Conservation (phyloP, 2,113 vertebrate species). For the Amphiprion ocellaris region DNA sequence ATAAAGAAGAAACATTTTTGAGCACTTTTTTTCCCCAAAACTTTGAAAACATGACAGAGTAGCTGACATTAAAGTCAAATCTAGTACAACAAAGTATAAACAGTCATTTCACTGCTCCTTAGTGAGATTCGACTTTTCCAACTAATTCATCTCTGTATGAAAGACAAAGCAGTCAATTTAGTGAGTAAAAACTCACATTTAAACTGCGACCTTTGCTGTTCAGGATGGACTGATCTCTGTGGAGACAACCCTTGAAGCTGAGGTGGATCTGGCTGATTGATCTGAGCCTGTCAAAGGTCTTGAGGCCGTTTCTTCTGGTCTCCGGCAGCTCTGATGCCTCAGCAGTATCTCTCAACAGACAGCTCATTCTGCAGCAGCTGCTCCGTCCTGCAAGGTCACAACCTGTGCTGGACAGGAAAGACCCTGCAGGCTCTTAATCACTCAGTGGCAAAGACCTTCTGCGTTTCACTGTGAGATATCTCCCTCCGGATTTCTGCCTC, state of each 20-base stretch:
- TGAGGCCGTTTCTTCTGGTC: slow-evolving; percentile 44
- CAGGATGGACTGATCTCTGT: slow-evolving; percentile 34
- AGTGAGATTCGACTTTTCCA: slow-evolving; percentile 13
- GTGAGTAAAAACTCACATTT: slow-evolving; percentile 13
- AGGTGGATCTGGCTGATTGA: slow-evolving; percentile 43
- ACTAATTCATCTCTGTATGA: not conserved
- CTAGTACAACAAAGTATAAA: not conserved
- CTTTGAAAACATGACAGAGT: no score
- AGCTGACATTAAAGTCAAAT: no score
- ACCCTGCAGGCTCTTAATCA: slow-evolving; percentile 51
- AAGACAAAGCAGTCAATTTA: slow-evolving; percentile 4
- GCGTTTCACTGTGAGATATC: slow-evolving; percentile 19
- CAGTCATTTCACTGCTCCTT: not conserved
- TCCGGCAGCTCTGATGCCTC: slow-evolving; percentile 48
- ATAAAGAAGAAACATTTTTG: no score
- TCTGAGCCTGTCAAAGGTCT: slow-evolving; percentile 69
- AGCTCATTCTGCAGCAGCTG: slow-evolving; percentile 57
- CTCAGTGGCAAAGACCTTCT: slow-evolving; percentile 22
- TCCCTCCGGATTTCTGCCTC: slow-evolving; percentile 15
- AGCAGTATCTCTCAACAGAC: slow-evolving; percentile 63
- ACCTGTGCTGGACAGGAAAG: slow-evolving; percentile 56
- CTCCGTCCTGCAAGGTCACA: slow-evolving; percentile 61
- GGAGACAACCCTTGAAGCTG: slow-evolving; percentile 39
- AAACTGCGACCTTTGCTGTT: slow-evolving; percentile 47
- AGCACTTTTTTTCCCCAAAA: no score